Conservation (phyloP, 2,797 vertebrate genomes). For the Pseudochirops corinnae region DNA sequence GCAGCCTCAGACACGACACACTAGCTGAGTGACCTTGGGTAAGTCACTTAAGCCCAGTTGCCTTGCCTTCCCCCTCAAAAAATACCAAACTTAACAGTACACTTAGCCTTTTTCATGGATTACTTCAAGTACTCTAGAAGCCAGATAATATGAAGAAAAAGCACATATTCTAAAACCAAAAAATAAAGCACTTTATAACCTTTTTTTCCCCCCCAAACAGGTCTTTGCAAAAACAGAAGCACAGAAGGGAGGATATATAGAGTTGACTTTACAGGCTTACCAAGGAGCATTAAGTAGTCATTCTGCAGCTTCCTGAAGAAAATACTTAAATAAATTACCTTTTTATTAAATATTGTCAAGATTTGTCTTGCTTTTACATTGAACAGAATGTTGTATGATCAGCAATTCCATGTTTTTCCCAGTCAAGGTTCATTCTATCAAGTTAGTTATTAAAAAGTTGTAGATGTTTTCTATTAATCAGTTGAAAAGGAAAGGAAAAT, state of each 20-base stretch:
- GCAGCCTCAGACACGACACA: too few relatives aligned
- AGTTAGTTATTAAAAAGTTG: conserved; percentile 3
- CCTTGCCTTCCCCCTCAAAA: too few relatives aligned
- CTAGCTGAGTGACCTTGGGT: too few relatives aligned
- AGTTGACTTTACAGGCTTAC: conserved; percentile 92
- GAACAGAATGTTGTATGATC: conserved; percentile 37
- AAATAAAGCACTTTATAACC: conserved; percentile 12
- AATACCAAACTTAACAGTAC: not conserved
- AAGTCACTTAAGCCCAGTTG: too few relatives aligned
- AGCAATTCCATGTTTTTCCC: not conserved
- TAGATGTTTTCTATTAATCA: not conserved
- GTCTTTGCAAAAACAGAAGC: conserved; percentile 93
- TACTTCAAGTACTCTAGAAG: not conserved
- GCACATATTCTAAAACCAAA: not conserved
- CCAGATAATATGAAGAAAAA: not conserved
- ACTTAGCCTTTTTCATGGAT: not conserved
- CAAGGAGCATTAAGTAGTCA: conserved; percentile 85
- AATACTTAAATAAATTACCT: conserved; percentile 52
- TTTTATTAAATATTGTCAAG: conserved; percentile 45
- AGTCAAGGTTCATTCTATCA: conserved; percentile 18
- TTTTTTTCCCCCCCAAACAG: conserved; percentile 81
- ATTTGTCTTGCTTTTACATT: conserved; percentile 49
- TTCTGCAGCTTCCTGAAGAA: conserved; percentile 82
- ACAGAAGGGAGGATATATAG: conserved; percentile 91
- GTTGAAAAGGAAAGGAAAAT: conserved; percentile 41